These are phyloP conservation scores for Acrocephalus kingi DNA, from an alignment of 2,113 vertebrate genomes.

Conservation along the genomic window DNA sequence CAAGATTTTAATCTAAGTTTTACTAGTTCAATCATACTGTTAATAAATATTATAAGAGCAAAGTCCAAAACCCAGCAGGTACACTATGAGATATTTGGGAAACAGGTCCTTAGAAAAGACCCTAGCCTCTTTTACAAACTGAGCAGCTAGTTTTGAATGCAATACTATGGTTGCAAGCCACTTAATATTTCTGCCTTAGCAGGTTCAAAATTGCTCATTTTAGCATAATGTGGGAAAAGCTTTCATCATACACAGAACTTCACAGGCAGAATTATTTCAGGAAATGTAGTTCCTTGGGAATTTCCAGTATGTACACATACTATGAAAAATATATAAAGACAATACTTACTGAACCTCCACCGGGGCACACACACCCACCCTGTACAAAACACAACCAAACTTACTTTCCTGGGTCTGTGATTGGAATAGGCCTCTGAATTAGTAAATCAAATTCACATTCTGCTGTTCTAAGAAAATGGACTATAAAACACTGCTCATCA, in stretches of 20 bases:
- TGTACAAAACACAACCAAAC: conserved; percentile 44
- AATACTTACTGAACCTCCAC: conserved; percentile 52
- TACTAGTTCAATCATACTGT: not conserved
- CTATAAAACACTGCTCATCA: not conserved
- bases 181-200: not conserved
- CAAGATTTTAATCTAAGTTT: not conserved
- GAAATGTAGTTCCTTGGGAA: not conserved
- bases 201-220: not conserved
- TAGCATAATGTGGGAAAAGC: not conserved
- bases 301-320: not conserved
- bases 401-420: not conserved
- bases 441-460: not conserved
- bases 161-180: not conserved
- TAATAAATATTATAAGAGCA: not conserved
- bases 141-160: not conserved
- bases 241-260: not conserved
- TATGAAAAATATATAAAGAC: not conserved
- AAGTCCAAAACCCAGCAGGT: not conserved
- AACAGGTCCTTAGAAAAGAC: not conserved
- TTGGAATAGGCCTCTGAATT: not conserved
- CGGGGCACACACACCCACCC: conserved; percentile 60
- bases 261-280: not conserved
- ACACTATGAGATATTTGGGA: not conserved
- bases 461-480: not conserved
- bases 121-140: not conserved